Percentiles rank a stretch among this genome's conserved stretches.
Conservation (phyloP, 2,113 vertebrate genomes). For the Bos javanicus region DNA sequence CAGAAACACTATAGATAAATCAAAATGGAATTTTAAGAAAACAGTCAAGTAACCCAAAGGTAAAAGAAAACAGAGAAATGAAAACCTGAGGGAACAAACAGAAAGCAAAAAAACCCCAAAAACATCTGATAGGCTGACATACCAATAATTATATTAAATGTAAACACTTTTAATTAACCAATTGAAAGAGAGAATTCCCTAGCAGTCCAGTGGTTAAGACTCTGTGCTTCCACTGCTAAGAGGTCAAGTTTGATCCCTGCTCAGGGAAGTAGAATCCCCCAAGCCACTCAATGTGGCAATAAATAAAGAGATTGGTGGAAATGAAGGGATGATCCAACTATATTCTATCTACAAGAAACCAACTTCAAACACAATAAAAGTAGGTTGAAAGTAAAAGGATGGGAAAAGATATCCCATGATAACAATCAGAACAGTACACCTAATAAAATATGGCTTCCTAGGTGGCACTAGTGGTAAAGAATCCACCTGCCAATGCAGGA, state of each 20-base stretch:
- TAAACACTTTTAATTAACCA: background rate
- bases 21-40: background rate
- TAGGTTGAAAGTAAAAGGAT: background rate
- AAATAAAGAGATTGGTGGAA: background rate
- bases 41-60: background rate
- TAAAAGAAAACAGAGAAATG: background rate
- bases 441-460: background rate
- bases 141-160: background rate
- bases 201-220: background rate
- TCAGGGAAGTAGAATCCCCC: background rate
- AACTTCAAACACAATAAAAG: background rate
- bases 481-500: background rate
- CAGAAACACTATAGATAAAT: background rate
- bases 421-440: background rate
- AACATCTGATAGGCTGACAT: background rate
- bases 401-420: background rate
- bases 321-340: background rate
- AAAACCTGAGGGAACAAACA: background rate
- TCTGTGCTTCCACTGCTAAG: background rate
- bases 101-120: background rate
- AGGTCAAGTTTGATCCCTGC: background rate
- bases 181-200: background rate
- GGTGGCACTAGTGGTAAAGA: background rate
- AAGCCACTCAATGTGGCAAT: background rate
- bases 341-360: background rate